Conservation (phyloP, 2,888 invertebrate species). For the Mechanitis messenoides region DNA sequence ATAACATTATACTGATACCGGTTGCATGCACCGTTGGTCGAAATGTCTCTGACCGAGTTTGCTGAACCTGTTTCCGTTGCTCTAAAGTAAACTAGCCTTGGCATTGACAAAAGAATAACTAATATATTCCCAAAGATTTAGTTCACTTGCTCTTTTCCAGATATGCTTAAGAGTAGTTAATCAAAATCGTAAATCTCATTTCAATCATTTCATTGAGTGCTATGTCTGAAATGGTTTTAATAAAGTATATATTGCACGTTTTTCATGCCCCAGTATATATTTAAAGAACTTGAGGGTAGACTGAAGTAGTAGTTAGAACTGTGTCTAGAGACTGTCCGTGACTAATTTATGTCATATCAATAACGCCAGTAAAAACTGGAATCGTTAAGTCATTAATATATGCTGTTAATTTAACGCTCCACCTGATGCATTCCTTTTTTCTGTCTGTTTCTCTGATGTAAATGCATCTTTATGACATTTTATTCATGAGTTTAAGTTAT, state of each 20-base stretch:
- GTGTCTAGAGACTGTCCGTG: too few relatives aligned
- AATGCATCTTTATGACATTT: background rate
- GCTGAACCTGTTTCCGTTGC: slow-evolving; percentile 52
- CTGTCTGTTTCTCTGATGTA: background rate
- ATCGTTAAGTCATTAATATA: background rate
- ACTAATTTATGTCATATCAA: too few relatives aligned
- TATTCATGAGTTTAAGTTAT: background rate
- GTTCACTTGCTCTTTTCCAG: background rate
- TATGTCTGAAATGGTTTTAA: too few relatives aligned
- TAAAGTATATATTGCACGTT: too few relatives aligned
- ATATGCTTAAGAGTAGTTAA: background rate
- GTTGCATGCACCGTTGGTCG: slow-evolving; percentile 29
- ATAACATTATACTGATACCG: slow-evolving; percentile 8
- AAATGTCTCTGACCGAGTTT: slow-evolving; percentile 43
- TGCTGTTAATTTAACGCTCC: background rate
- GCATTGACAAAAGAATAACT: slow-evolving; percentile 64
- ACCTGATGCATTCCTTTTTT: background rate
- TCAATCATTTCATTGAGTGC: too few relatives aligned
- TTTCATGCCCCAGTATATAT: too few relatives aligned
- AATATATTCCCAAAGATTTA: slow-evolving; percentile 28
- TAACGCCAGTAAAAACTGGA: too few relatives aligned
- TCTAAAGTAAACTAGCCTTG: slow-evolving; percentile 44
- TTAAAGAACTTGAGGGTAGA: too few relatives aligned
- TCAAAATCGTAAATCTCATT: too few relatives aligned
- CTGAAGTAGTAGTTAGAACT: too few relatives aligned